Percentiles rank a stretch among this genome's conserved stretches.
phyloP scores from a whole-genome alignment of 1,140 invertebrate genomes.

The Rhysida immarginata region DNA sequence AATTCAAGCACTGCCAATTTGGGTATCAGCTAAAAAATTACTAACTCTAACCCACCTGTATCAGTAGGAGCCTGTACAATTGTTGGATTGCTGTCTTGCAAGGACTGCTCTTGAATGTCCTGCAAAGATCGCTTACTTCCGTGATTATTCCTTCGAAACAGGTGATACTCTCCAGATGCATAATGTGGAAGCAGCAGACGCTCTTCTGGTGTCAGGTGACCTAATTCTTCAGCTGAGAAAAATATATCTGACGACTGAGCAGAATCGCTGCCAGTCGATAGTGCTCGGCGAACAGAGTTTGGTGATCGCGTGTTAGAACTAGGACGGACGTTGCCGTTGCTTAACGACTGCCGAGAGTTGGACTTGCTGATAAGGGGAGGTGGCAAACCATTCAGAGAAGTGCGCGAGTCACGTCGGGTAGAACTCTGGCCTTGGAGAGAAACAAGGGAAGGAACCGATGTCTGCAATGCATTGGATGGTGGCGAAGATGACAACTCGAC shows the following conservation, averaged over 20 bases:
- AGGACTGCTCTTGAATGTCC: conserved; percentile 17
- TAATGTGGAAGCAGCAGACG: not conserved
- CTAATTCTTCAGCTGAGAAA: conserved; percentile 75
- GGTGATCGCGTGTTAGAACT: conserved; percentile 43
- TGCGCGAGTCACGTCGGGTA: conserved; percentile 14
- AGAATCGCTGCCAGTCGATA: conserved; percentile 62
- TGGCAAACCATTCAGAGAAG: not conserved
- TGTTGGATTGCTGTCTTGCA: conserved; percentile 5
- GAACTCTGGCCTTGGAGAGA: conserved; percentile 14
- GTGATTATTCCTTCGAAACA: not conserved
- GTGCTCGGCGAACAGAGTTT: conserved; percentile 38
- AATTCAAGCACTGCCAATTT: no score
- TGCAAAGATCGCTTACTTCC: conserved; percentile 9
- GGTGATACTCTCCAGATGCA: not conserved
- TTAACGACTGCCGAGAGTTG: conserved; percentile 2
- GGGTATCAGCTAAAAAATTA: no score
- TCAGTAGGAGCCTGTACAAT: not conserved
- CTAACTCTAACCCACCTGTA: no score
- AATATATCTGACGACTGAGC: conserved; percentile 71
- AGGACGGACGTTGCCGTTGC: conserved; percentile 33
- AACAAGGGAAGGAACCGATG: conserved; percentile 4
- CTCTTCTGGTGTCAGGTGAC: conserved; percentile 16
- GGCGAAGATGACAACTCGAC: not conserved
- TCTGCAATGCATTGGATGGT: not conserved
- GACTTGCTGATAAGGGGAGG: not conserved